Evolutionary conservation across 2,797 vertebrate species (phyloP), one percentile per base, ranked within the genome.

Genomic region (Lophius americanus): DNA sequence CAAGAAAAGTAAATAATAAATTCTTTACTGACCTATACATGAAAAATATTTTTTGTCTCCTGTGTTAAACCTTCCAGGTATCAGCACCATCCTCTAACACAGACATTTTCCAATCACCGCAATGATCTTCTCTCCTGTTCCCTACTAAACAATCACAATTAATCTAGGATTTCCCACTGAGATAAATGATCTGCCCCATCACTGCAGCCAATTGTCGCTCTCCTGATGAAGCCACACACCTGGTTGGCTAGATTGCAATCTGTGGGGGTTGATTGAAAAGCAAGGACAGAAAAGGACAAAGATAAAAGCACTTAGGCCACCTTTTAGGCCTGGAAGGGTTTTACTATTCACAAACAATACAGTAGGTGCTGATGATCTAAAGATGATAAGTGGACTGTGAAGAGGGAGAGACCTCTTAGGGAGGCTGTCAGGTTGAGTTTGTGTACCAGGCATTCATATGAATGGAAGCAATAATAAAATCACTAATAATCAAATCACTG

Each of bases 241-340:
- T 91, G 89, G 85, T 88, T 88, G 80, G 83, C 81, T 84, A 85
- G 89, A 92, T 91, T 88, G 83, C 87, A 88, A 92, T 91, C 91
- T 86, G 84, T 4, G 7, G 8, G 52, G 62, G 71, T 61, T 88
- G 90, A 91, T 89, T 91, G 91, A 90, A 88, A 89, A 82, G 82
- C 85, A 91, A 92, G 89, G 89, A 89, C 88, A 88, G 87, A 89
- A 92, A 91, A 92, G 91, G 91, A 91, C 88, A 85, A 85, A 91
- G 90, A 79, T 83, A 80, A 73, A 87, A 91, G 83, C 88, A 89
- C 88, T 91, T 90, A 92, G 83, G 84, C 85, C 84, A 81, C 72
- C 84, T 84, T 86, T 88, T 91, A 89, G 82, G 65, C 60, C 73
- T 54, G 69, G 72, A 67, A 88, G 63, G 66, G 75, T 70, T 36